Evolutionary conservation across 2,797 vertebrate species (phyloP).

Genomic region (Morus bassanus): DNA sequence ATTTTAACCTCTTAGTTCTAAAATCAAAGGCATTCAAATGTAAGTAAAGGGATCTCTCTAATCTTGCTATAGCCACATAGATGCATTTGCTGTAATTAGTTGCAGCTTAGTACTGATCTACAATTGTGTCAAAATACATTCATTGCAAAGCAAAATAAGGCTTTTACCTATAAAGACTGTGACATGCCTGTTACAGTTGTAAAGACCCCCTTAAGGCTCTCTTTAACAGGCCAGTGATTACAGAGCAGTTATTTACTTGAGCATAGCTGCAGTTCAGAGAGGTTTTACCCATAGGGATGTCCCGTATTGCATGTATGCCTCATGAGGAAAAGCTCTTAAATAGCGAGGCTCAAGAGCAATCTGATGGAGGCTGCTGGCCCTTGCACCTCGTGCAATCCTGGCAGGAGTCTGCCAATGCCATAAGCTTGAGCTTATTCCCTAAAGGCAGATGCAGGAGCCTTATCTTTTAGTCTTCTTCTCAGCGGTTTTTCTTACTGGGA

Average conservation of each 20-base stretch:
- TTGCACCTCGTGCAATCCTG: not conserved
- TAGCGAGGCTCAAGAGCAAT: not conserved
- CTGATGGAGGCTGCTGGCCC: not conserved
- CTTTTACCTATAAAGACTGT: not conserved
- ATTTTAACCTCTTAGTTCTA: not conserved
- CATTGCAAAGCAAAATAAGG: not conserved
- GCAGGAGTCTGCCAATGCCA: not conserved
- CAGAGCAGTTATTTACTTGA: not conserved
- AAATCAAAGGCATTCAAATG: not conserved
- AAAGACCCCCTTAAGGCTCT: not conserved
- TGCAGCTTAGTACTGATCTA: not conserved
- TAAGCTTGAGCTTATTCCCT: not conserved
- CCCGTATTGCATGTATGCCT: accelerated
- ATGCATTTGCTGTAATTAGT: not conserved
- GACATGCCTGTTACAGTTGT: accelerated
- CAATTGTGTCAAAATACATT: not conserved
- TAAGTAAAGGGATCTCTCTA: not conserved
- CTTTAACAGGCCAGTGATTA: not conserved
- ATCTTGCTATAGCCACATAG: not conserved
- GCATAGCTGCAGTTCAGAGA: not conserved
- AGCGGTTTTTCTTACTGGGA: not conserved
- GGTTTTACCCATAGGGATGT: not conserved
- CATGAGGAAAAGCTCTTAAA: not conserved
- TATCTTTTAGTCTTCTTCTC: not conserved
- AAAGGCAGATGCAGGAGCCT: not conserved